These are phyloP conservation scores for Gymnocypris eckloni DNA, from an alignment of 2,797 vertebrate species.

Conservation along the genomic window DNA sequence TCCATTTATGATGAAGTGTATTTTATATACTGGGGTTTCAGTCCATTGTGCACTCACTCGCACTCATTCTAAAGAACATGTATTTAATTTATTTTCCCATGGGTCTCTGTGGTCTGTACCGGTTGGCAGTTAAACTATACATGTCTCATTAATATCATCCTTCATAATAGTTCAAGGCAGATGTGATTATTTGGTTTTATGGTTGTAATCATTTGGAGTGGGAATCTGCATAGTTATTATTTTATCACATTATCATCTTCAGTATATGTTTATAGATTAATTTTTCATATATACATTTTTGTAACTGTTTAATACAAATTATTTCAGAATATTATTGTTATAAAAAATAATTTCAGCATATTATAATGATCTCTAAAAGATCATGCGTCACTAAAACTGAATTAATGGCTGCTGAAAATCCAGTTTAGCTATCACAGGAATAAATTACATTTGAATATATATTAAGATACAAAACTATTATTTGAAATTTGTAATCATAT, in stretches of 20 bases:
- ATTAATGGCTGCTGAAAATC: background rate
- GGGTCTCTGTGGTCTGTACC: background rate
- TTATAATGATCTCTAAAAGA: background rate
- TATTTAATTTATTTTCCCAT: background rate
- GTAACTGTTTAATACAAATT: background rate
- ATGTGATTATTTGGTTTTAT: background rate
- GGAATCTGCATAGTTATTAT: background rate
- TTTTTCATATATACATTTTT: background rate
- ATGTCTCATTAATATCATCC: background rate
- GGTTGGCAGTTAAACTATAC: background rate
- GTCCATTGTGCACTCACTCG: background rate
- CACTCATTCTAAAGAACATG: background rate
- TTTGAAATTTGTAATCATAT: background rate
- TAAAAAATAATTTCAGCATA: background rate
- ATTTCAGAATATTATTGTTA: background rate
- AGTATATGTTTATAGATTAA: background rate
- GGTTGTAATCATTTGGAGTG: background rate
- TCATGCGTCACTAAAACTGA: background rate
- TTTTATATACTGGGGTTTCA: background rate
- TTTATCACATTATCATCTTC: background rate
- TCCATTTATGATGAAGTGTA: slow-evolving; percentile 18
- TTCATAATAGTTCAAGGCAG: background rate
- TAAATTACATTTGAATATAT: background rate
- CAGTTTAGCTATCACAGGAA: background rate
- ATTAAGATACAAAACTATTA: background rate